phyloP scores from a whole-genome alignment of 2,113 vertebrate genomes.

The Anhinga anhinga region DNA sequence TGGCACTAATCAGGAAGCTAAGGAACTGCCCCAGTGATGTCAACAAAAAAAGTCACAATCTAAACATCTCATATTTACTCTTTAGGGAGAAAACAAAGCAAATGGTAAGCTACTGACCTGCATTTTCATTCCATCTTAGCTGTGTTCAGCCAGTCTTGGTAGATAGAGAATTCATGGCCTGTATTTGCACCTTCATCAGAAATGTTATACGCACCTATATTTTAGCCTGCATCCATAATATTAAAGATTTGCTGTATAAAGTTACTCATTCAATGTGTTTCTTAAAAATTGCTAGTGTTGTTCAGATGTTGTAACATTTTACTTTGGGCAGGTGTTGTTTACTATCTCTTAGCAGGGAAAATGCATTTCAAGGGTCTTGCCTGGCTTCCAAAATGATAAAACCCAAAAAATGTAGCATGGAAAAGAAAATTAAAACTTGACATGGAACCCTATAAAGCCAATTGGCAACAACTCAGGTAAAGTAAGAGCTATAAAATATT shows the following conservation, averaged over 20 bases:
- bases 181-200: not conserved
- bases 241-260: not conserved
- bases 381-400: not conserved
- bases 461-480: not conserved
- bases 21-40: not conserved
- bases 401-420: not conserved
- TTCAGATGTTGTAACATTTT: not conserved
- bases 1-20: not conserved
- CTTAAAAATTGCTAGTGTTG: not conserved
- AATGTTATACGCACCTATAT: not conserved
- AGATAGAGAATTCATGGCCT: not conserved
- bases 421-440: not conserved
- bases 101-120: not conserved
- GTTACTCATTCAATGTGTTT: not conserved
- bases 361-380: not conserved
- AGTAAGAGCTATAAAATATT: not conserved
- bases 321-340: not conserved
- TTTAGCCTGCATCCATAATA: not conserved
- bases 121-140: not conserved
- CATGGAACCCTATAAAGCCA: not conserved
- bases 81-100: not conserved
- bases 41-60: not conserved
- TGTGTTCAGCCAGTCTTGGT: not conserved
- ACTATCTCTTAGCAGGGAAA: not conserved
- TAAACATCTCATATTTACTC: not conserved